Conservation (phyloP, 2,888 invertebrate genomes). For the Anthoptus insignis region DNA sequence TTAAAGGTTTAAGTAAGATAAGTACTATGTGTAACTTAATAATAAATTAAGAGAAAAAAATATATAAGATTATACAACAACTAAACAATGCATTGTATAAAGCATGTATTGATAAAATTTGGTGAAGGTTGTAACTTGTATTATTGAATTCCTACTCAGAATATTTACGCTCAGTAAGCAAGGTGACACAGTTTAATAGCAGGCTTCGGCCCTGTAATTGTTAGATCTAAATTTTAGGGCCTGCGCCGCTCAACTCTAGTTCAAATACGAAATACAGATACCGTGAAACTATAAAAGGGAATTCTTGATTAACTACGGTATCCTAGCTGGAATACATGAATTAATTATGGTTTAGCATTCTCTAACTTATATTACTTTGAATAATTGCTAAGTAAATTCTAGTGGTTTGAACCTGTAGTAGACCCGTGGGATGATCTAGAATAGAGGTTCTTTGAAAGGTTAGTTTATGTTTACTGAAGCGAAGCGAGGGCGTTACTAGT, state of each 20-base stretch:
- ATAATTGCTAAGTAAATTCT: neutral
- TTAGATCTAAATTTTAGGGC: slow-evolving; percentile 4
- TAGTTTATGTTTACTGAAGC: too few relatives aligned
- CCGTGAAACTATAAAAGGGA: slow-evolving; percentile 1
- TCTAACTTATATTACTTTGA: neutral
- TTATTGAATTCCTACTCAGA: neutral
- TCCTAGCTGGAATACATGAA: slow-evolving; percentile 4
- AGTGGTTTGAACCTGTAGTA: too few relatives aligned
- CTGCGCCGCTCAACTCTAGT: neutral
- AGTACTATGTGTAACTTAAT: too few relatives aligned
- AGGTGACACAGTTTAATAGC: neutral
- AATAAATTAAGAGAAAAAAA: too few relatives aligned
- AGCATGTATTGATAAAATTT: neutral
- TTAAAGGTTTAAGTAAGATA: too few relatives aligned
- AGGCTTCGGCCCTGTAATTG: neutral
- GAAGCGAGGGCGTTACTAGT: too few relatives aligned
- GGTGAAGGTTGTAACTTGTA: neutral
- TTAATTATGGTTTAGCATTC: neutral
- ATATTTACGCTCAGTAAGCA: neutral
- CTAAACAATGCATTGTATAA: too few relatives aligned
- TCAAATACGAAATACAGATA: neutral
- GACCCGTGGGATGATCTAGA: too few relatives aligned
- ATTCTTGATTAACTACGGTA: slow-evolving; percentile 1
- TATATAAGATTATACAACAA: too few relatives aligned
- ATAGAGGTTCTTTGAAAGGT: too few relatives aligned